Evolutionary conservation across 2,797 vertebrate species (phyloP), one percentile per base, ranked within the genome.

Genomic region (Bovichtus variegatus): DNA sequence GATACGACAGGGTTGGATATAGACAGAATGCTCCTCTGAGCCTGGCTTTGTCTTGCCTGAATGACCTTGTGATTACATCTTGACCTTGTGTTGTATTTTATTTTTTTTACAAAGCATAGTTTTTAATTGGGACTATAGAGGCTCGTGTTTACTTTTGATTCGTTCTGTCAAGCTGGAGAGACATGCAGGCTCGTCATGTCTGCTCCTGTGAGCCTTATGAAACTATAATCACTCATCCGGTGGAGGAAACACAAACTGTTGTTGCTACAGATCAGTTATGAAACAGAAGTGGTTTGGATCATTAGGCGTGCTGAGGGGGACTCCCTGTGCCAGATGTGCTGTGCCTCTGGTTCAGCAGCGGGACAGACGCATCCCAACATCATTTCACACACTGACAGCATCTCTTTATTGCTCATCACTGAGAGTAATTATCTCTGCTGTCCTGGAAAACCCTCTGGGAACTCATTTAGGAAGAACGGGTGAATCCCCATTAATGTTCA

Each of bases 391-490:
- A 4, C 62, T 80, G 83, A 78, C 81, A 76, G 65, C 43, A 19
- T 27, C 59, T 53, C 71, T 79, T 69, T 66, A 78, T 55, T 78
- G 70, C 79, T 77, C 75, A 58, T 83, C 70, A 57, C 80, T 58
- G 50, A 71, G 70, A 68, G 41, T 91, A 91, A 92, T 92, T 84
- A 85, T 72, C 78, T 75, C 65, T 21, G 74, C 63, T 9, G 34
- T 73, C 23, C 49, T 57, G 79, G 73, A 55, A 69, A 70, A 76
- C 16, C 72, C 65, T 67, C 60, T 46, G 78, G 75, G 74, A 76
- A 46, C 38, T 58, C n/a, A 60, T 49, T 66, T 21, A 31, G 67
- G 53, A 41, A 49, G 34, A 54, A 58, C 74, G 70, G 63, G 74
- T 67, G 74, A 74, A 81, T 61, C 40, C 75, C 72, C 31, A n/a